phyloP scores from a whole-genome alignment of 2,888 invertebrate species.

The Sericinus montela region DNA sequence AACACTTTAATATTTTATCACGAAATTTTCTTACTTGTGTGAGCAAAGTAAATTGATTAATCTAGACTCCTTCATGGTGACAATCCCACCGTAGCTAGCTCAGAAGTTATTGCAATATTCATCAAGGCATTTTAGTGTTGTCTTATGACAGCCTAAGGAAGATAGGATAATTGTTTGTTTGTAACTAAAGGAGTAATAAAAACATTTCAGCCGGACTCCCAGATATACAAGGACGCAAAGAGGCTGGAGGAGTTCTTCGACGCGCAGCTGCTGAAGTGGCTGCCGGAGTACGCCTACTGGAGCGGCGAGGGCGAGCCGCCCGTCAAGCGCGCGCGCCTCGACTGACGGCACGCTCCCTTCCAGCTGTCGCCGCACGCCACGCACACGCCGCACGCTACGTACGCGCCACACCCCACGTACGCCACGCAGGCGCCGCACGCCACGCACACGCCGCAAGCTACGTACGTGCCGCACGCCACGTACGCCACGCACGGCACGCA shows the following conservation, averaged over 20 bases:
- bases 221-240: constrained; percentile 88
- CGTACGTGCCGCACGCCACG: too few relatives aligned
- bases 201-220: constrained; percentile 82
- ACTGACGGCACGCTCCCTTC: constrained; percentile 34
- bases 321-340: constrained; percentile 47
- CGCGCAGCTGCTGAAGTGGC: constrained; percentile 88
- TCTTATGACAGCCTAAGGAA: too few relatives aligned
- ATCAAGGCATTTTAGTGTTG: too few relatives aligned
- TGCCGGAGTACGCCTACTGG: constrained; percentile 86
- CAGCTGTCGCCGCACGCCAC: constrained; percentile 2
- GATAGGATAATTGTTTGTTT: too few relatives aligned
- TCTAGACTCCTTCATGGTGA: too few relatives aligned
- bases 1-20: too few relatives aligned
- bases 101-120: too few relatives aligned
- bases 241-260: constrained; percentile 92
- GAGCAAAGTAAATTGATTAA: too few relatives aligned
- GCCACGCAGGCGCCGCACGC: constrained; percentile 5
- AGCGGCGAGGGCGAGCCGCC: constrained; percentile 57
- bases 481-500: constrained; percentile 3
- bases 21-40: too few relatives aligned
- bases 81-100: too few relatives aligned
- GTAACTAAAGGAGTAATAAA: too few relatives aligned
- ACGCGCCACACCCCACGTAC: too few relatives aligned
- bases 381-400: background rate
- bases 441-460: background rate